These are phyloP conservation scores for Dermochelys coriacea DNA, from an alignment of 2,797 vertebrate genomes.

Conservation along the genomic window DNA sequence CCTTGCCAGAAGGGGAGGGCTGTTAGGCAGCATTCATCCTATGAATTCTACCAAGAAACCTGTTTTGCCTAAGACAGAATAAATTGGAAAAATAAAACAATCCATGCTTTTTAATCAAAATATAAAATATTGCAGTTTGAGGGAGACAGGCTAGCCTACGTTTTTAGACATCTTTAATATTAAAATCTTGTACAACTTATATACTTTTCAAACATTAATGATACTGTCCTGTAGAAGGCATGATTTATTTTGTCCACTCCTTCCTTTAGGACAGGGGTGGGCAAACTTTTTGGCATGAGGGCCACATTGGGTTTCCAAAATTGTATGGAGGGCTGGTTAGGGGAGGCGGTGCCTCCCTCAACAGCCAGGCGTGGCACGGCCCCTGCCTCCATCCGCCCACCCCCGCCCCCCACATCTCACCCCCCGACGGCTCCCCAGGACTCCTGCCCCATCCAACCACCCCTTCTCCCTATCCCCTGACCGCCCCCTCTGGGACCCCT, in stretches of 20 bases:
- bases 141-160: neutral
- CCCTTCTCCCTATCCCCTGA: no score
- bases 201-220: neutral
- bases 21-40: neutral
- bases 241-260: neutral
- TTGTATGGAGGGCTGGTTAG: no score
- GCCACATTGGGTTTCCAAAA: no score
- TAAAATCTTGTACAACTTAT: neutral
- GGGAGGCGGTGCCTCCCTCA: no score
- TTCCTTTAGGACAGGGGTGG: neutral
- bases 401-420: no score
- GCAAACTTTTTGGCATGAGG: no score
- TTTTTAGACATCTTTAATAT: neutral
- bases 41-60: neutral
- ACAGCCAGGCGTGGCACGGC: no score
- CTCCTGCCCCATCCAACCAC: no score
- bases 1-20: neutral
- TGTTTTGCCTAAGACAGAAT: neutral
- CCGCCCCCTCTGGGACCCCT: no score
- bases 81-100: neutral
- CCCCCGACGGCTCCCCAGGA: no score
- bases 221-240: neutral
- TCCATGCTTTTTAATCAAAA: neutral
- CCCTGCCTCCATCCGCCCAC: no score
- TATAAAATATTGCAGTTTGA: neutral